Evolutionary conservation across 2,797 vertebrate species (phyloP).

Genomic region (Cheirogaleus major): DNA sequence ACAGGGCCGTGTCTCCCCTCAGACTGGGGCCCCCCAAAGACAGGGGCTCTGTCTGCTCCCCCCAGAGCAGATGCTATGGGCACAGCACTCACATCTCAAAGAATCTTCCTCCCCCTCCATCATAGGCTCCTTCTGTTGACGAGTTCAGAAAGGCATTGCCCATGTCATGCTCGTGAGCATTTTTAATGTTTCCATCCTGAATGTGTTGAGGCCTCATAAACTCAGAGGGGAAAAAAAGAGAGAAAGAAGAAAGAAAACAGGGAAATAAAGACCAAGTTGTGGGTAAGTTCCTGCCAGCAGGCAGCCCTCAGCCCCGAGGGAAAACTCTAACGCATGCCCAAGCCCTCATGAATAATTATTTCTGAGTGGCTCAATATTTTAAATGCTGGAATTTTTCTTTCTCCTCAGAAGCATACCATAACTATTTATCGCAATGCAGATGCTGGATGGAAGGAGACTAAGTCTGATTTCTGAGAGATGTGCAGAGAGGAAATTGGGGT

Average conservation of each 20-base stretch:
- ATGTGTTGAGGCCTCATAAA: conserved; percentile 30
- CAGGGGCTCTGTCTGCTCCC: too few relatives aligned
- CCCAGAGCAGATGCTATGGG: not conserved
- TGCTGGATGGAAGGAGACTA: not conserved
- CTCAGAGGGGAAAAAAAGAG: not conserved
- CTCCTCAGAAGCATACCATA: not conserved
- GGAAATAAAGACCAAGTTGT: conserved; percentile 56
- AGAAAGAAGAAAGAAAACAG: not conserved
- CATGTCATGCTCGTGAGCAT: not conserved
- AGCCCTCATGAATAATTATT: conserved; percentile 73
- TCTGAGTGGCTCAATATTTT: conserved; percentile 63
- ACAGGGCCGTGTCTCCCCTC: not conserved
- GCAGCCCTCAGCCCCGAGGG: conserved; percentile 46
- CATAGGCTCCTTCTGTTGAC: not conserved
- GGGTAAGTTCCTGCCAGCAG: conserved; percentile 56
- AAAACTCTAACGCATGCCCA: conserved; percentile 42
- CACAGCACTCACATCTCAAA: not conserved
- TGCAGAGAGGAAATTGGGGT: not conserved
- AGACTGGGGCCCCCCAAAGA: not conserved
- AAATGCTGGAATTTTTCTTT: not conserved
- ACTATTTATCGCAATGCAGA: conserved; percentile 28
- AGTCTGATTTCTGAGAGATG: not conserved
- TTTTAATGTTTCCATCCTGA: conserved; percentile 35
- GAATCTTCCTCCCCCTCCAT: not conserved
- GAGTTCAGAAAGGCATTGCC: not conserved